A percentile compares a stretch with the other conserved stretches of the same genome.
Evolutionary conservation across 2,113 vertebrate genomes (phyloP).

Genomic region (Laticauda colubrina): DNA sequence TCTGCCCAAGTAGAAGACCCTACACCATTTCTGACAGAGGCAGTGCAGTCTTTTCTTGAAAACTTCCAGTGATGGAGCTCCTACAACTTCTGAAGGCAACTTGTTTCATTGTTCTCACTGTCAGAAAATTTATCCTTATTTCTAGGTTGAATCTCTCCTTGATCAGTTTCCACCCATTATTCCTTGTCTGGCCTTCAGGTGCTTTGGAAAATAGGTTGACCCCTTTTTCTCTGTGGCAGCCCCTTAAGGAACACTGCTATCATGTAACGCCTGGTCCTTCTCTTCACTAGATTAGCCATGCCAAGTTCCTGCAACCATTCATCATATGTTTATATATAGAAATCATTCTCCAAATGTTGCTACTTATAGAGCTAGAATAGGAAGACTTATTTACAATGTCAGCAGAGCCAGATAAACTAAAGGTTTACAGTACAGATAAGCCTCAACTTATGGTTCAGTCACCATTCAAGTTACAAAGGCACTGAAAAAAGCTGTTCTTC

Average conservation of each 20-base stretch:
- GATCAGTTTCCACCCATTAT: background rate
- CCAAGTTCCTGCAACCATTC: background rate
- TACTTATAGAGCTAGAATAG: background rate
- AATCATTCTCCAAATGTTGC: background rate
- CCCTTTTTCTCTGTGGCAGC: background rate
- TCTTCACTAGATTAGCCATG: background rate
- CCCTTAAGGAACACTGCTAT: background rate
- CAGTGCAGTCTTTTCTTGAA: background rate
- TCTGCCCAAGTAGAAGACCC: background rate
- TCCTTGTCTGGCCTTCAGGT: background rate
- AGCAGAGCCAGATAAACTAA: background rate
- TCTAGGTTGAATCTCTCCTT: background rate
- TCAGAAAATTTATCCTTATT: background rate
- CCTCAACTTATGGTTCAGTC: too few species aligned
- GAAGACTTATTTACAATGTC: background rate
- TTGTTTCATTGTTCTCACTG: background rate
- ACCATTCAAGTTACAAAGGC: too few species aligned
- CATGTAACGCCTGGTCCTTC: background rate
- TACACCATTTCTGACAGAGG: background rate
- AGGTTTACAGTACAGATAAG: background rate
- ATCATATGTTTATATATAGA: background rate
- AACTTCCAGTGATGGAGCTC: background rate
- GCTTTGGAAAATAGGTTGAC: too few species aligned
- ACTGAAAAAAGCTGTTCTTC: too few species aligned
- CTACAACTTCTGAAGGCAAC: background rate